Evolutionary conservation across 1,140 invertebrate species (phyloP), one percentile per base, ranked within the genome.

Genomic region (Drosophila oshimai): DNA sequence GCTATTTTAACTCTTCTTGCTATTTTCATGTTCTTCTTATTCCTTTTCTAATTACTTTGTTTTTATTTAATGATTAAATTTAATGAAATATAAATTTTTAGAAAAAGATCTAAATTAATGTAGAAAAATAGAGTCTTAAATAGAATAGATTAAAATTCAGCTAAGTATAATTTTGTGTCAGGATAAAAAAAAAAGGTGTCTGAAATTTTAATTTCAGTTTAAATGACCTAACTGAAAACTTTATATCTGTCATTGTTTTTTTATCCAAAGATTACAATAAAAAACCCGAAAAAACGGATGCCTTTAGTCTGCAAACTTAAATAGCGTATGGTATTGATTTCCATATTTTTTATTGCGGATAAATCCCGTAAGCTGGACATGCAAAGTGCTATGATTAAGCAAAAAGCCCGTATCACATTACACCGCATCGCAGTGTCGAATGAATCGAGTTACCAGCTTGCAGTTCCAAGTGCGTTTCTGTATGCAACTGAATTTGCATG

Each of bases 401-500:
- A 41, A 41, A 54, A 41, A 44, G 44, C 6, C 0, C 1, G 31
- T 12, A 15, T 20, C 22, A 6, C 4, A 60, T 62, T 60, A 62
- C 53, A 62, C 36, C 6, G 53, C 28, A 62, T 36, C 28, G 17
- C 28, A 5, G 36, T 62, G 58, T 62, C 58, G 58, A 45, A 37
- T 44, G 20, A 13, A 60, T 60, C 7, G 28, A 44, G 44, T 62
- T 44, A 44, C 53, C 37, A 12, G 47, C 4, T 15, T 60, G 33
- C 31, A 60, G 60, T 51, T 70, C 57, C 78, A 65, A 74, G 24
- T 69, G 69, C 57, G 61, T 58, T 42, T 29, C 44, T 44, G 53
- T 15, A 47, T 60, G 60, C 45, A 22, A 28, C 33, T 49, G 61
- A 46, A 83, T 77, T 83, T 77, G 70, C 80, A 49, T 60, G 60